A percentile compares a stretch with the other conserved stretches of the same genome.
Conservation (phyloP, 2,888 invertebrate genomes). For the Lacanobia wlatinum region DNA sequence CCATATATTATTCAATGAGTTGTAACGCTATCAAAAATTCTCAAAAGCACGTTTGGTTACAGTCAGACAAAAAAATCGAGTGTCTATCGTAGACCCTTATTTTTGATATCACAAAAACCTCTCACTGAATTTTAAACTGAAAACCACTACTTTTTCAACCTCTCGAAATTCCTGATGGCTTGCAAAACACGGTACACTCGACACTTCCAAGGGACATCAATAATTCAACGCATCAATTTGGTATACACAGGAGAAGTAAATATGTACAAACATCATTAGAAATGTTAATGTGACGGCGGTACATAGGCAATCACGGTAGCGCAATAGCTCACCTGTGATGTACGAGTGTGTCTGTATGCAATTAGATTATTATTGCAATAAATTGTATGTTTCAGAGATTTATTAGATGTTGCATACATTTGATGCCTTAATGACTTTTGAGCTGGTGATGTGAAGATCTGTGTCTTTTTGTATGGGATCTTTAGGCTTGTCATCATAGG, state of each 20-base stretch:
- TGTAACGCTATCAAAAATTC: too few species aligned
- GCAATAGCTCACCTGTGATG: slow-evolving; percentile 54
- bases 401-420: slow-evolving; percentile 53
- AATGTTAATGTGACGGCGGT: slow-evolving; percentile 66
- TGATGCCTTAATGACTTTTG: slow-evolving; percentile 29
- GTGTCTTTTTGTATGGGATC: background rate
- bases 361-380: slow-evolving; percentile 59
- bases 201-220: slow-evolving; percentile 66
- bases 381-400: slow-evolving; percentile 55
- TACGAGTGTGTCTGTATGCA: slow-evolving; percentile 37
- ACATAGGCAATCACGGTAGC: slow-evolving; percentile 53
- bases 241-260: slow-evolving; percentile 61
- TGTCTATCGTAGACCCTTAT: background rate
- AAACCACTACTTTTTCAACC: slow-evolving; percentile 26
- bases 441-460: background rate
- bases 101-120: slow-evolving; percentile 6
- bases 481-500: background rate
- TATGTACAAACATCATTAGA: slow-evolving; percentile 66
- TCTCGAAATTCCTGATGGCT: slow-evolving; percentile 40
- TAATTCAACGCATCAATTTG: slow-evolving; percentile 75
- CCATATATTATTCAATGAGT: too few species aligned
- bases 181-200: slow-evolving; percentile 38
- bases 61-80: background rate
- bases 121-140: slow-evolving; percentile 20
- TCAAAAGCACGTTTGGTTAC: background rate